Percentiles rank a stretch among this genome's conserved stretches.
These are phyloP conservation scores for Bilobella aurantiaca DNA, from an alignment of 1,140 invertebrate genomes.

Conservation along the genomic window DNA sequence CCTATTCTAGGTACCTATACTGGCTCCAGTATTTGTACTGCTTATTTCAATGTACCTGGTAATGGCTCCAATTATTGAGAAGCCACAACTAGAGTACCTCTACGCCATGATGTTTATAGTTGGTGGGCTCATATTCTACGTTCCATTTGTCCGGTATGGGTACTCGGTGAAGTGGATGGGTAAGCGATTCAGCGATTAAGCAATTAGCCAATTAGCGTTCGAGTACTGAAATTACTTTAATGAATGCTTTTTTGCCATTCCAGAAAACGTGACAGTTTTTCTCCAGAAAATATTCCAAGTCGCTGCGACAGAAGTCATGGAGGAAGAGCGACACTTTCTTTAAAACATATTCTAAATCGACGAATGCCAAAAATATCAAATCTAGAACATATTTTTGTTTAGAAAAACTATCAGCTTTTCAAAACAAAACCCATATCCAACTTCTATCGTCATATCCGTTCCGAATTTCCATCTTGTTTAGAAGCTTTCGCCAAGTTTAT, in stretches of 20 bases:
- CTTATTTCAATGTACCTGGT: conserved; percentile 82
- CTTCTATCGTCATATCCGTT: no score
- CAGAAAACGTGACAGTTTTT: conserved; percentile 80
- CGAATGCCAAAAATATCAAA: no score
- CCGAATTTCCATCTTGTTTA: no score
- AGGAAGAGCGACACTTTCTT: conserved; percentile 33
- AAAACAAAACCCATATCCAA: no score
- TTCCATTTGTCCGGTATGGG: conserved; percentile 84
- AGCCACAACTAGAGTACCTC: conserved; percentile 79
- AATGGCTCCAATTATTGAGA: conserved; percentile 81
- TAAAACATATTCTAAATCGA: no score
- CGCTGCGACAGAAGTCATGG: conserved; percentile 59
- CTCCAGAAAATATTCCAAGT: conserved; percentile 82
- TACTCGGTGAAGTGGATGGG: conserved; percentile 70
- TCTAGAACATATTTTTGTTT: no score
- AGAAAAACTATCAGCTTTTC: no score
- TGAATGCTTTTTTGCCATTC: conserved; percentile 5
- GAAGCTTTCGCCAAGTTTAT: background rate
- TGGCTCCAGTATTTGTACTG: conserved; percentile 79
- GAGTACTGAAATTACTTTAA: background rate
- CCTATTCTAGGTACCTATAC: conserved; percentile 63
- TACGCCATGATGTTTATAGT: conserved; percentile 82
- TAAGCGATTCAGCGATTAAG: conserved; percentile 49
- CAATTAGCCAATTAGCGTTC: background rate
- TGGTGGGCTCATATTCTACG: conserved; percentile 76